Percentiles rank a stretch among this genome's conserved stretches.
Conservation (phyloP, 2,888 invertebrate species). For the Orchesella flavescens region DNA sequence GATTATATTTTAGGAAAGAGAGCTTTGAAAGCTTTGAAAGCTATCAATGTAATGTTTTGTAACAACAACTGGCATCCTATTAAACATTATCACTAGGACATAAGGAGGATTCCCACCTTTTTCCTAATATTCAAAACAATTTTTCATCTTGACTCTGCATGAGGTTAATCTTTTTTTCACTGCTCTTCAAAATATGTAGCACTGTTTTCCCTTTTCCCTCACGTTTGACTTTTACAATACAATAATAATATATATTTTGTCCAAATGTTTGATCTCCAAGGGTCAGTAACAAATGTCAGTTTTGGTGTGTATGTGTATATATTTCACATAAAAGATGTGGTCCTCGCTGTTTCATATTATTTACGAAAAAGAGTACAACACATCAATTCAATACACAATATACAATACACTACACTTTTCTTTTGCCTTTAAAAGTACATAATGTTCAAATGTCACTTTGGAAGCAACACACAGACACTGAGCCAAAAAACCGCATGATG, state of each 20-base stretch:
- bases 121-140: conserved; percentile 50
- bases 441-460: conserved; percentile 55
- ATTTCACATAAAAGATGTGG: conserved; percentile 38
- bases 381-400: conserved; percentile 14
- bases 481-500: conserved; percentile 46
- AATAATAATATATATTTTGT: background rate
- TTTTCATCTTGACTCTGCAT: conserved; percentile 64
- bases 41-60: background rate
- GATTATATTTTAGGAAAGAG: too few species aligned
- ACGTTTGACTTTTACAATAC: background rate
- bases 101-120: conserved; percentile 61
- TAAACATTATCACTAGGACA: conserved; percentile 47
- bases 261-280: conserved; percentile 45
- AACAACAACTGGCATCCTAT: conserved; percentile 37
- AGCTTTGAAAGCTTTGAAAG: too few species aligned
- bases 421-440: conserved; percentile 16
- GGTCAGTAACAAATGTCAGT: conserved; percentile 27
- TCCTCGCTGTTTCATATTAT: conserved; percentile 33
- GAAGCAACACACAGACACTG: conserved; percentile 15
- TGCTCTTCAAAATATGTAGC: conserved; percentile 4
- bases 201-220: background rate
- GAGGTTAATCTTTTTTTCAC: conserved; percentile 56
- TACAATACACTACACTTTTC: background rate
- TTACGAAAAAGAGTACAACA: conserved; percentile 20
- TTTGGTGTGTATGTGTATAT: too few species aligned